Evolutionary conservation across 2,888 invertebrate genomes (phyloP).

Genomic region (Deroplatys truncata): DNA sequence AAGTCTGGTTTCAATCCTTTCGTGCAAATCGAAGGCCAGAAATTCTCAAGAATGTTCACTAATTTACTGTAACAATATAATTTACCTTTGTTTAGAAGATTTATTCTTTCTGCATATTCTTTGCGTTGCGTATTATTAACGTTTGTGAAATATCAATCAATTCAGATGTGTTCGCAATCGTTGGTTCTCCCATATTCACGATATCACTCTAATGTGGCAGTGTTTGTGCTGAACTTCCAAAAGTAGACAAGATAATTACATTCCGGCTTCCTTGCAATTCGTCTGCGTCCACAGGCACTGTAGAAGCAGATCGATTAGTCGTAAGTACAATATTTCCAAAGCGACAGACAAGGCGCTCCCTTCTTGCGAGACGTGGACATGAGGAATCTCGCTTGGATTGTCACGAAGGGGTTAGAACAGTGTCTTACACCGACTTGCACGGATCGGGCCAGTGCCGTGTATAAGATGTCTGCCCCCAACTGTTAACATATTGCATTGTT

Average conservation of each 20-base stretch:
- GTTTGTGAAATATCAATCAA: too few relatives aligned
- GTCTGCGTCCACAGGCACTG: neutral
- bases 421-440: conserved; percentile 7
- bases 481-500: conserved; percentile 16
- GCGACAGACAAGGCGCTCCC: neutral
- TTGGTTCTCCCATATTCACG: too few relatives aligned
- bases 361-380: conserved; percentile 1
- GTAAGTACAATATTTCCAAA: neutral
- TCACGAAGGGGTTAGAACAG: neutral
- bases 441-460: neutral
- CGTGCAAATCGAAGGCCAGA: too few relatives aligned
- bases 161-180: too few relatives aligned
- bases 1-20: too few relatives aligned
- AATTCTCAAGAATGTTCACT: too few relatives aligned
- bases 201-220: too few relatives aligned
- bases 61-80: too few relatives aligned
- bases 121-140: too few relatives aligned
- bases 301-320: neutral
- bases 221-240: neutral
- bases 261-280: neutral
- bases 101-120: too few relatives aligned
- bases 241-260: neutral
- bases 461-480: conserved; percentile 4
- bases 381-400: conserved; percentile 16
- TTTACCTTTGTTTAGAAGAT: too few relatives aligned